Conservation (phyloP, 2,113 vertebrate genomes). For the Felis chaus region DNA sequence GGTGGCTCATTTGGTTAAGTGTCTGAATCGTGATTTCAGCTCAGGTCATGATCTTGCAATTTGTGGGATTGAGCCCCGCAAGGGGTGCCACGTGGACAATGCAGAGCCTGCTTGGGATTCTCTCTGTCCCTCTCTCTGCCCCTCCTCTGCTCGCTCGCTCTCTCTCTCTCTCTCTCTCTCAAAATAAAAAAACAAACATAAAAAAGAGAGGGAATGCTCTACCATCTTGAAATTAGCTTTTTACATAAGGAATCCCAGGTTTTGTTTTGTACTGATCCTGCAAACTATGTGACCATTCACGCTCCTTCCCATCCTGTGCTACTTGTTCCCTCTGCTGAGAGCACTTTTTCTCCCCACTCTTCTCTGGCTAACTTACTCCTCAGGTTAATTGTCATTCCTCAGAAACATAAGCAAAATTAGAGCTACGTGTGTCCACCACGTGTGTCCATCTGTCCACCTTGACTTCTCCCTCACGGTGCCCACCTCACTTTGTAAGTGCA, state of each 20-base stretch:
- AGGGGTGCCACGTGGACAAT: too few species aligned
- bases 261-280: neutral
- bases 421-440: too few species aligned
- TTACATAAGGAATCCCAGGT: neutral
- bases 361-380: neutral
- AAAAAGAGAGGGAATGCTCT: neutral
- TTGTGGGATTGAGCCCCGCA: too few species aligned
- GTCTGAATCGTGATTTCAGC: too few species aligned
- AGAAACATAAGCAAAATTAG: neutral
- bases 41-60: too few species aligned
- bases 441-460: neutral
- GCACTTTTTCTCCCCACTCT: neutral
- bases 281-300: neutral
- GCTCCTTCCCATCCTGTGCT: neutral
- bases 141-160: too few species aligned
- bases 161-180: too few species aligned
- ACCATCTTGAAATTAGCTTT: neutral
- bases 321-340: neutral
- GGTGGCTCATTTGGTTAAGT: too few species aligned
- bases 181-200: too few species aligned
- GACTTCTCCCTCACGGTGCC: neutral
- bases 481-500: neutral
- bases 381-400: neutral
- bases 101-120: too few species aligned
- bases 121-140: too few species aligned